These are phyloP conservation scores for Otolemur garnettii DNA, from an alignment of 2,113 vertebrate genomes.

Conservation along the genomic window DNA sequence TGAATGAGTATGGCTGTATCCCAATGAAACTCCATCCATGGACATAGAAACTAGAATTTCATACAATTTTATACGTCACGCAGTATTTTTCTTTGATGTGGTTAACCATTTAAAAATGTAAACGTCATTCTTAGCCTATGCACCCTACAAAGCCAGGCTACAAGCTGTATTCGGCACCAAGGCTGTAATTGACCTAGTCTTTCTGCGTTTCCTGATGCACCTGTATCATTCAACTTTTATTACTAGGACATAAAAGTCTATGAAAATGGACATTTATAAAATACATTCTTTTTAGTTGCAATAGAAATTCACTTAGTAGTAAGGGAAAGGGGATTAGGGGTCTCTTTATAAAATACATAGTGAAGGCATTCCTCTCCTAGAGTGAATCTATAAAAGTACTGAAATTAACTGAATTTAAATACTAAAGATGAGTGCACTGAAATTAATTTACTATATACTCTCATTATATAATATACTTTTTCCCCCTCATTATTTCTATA, in stretches of 20 bases:
- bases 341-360: not conserved
- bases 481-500: not conserved
- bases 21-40: not conserved
- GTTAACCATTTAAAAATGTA: not conserved
- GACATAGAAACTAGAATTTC: not conserved
- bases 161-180: too few relatives aligned
- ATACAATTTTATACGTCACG: not conserved
- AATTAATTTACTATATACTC: not conserved
- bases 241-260: conserved; percentile 6
- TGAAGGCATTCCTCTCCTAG: not conserved
- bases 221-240: conserved; percentile 42
- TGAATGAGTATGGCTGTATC: rapidly evolving
- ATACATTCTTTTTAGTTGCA: conserved; percentile 12
- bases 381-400: not conserved
- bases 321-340: not conserved
- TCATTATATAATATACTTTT: not conserved
- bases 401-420: conserved; percentile 2
- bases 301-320: conserved; percentile 1
- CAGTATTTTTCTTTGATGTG: not conserved
- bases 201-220: not conserved
- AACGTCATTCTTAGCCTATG: not conserved
- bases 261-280: not conserved
- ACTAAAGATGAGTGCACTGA: not conserved
- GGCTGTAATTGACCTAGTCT: not conserved
- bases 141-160: rapidly evolving